phyloP scores from a whole-genome alignment of 2,888 invertebrate species.

The Argyra leucocephala region DNA sequence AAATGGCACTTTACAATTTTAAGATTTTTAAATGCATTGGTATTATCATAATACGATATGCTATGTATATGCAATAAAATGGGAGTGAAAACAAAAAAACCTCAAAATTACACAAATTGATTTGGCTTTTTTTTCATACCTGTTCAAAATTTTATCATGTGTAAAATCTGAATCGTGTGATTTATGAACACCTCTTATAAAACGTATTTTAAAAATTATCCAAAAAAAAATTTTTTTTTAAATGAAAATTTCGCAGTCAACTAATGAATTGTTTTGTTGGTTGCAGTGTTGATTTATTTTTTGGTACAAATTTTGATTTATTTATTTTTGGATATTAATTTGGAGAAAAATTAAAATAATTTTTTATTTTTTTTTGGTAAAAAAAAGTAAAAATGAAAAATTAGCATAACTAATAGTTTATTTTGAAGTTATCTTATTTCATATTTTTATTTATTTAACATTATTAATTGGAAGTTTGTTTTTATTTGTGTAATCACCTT shows the following conservation, averaged over 20 bases:
- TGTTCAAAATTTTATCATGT: too few relatives aligned
- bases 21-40: too few relatives aligned
- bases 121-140: too few relatives aligned
- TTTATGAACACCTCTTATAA: constrained; percentile 2
- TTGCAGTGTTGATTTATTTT: not conserved
- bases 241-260: not conserved
- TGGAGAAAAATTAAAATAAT: too few relatives aligned
- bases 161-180: not conserved
- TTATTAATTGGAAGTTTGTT: too few relatives aligned
- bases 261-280: not conserved
- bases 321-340: not conserved
- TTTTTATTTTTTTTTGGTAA: not conserved
- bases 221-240: not conserved
- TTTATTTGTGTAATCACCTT: too few relatives aligned
- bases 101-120: too few relatives aligned
- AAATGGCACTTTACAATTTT: too few relatives aligned
- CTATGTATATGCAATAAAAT: too few relatives aligned
- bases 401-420: not conserved
- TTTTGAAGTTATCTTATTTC: not conserved
- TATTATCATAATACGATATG: too few relatives aligned
- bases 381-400: not conserved
- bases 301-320: not conserved
- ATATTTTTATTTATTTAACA: too few relatives aligned
- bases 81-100: too few relatives aligned
- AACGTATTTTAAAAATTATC: not conserved